These are phyloP conservation scores for Apodemia hepburni DNA, from an alignment of 2,888 invertebrate species.

Conservation along the genomic window DNA sequence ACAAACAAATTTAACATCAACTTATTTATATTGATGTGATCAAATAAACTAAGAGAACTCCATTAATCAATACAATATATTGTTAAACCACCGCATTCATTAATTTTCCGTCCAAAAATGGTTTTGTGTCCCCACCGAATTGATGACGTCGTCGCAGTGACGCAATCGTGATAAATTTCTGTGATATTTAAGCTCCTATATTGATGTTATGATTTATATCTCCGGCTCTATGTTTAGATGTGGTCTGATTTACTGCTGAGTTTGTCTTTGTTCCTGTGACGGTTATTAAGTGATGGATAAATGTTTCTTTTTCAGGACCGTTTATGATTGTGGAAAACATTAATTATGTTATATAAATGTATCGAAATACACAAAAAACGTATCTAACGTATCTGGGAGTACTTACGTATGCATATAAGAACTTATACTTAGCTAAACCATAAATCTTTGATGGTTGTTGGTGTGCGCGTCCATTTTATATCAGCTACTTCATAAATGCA, in stretches of 20 bases:
- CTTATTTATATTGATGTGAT: background rate
- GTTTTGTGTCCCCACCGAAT: slow-evolving; percentile 23
- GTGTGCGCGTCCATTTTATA: too few species aligned
- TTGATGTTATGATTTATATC: slow-evolving; percentile 19
- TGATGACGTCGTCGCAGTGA: slow-evolving; percentile 26
- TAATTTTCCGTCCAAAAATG: slow-evolving; percentile 30
- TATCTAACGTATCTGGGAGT: too few species aligned
- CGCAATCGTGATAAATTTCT: slow-evolving; percentile 25
- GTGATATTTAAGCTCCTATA: slow-evolving; percentile 17
- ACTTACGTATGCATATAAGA: too few species aligned
- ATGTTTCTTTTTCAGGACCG: background rate
- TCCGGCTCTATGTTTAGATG: slow-evolving; percentile 14
- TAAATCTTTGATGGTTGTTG: too few species aligned
- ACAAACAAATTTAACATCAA: background rate
- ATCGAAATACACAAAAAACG: too few species aligned
- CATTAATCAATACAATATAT: slow-evolving; percentile 16
- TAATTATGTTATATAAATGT: too few species aligned
- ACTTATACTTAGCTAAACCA: too few species aligned
- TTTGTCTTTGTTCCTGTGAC: slow-evolving; percentile 3
- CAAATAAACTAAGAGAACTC: slow-evolving; percentile 1
- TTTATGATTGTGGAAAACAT: background rate
- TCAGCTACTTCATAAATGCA: too few species aligned
- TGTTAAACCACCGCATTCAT: slow-evolving; percentile 21
- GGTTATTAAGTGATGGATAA: background rate
- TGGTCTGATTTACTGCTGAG: slow-evolving; percentile 6